Base-by-base conservation (phyloP, 2,888 invertebrate species). In the Orchestes rusci region DNA sequence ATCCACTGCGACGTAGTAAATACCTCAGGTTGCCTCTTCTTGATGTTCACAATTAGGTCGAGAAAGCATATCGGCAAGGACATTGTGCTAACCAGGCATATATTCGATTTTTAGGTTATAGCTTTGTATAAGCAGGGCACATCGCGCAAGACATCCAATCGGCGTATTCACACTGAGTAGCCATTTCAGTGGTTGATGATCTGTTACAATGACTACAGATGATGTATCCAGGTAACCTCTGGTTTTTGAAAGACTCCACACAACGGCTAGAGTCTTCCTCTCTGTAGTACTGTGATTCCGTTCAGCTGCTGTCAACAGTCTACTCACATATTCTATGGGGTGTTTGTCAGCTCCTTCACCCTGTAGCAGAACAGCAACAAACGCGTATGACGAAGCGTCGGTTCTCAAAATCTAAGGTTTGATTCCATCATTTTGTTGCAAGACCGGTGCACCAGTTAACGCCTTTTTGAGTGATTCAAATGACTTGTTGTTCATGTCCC, bases 131-230 rank as follows among this genome's bases (percentile, higher is more conserved):
- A 55, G 8, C 7, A 34, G 13, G 5, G 34, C 34, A 15, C 34
- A 34, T 5, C 34, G 7, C 4, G 34, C 34, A 0, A 73, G 48
- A 19, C 70, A 46, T n/a, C 68, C 68, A n/a, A 12, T 51, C 4
- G 52, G 53, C 2, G 52, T 41, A 12, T 42, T 67, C 3, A 69
- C 23, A 1, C 56, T 53, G 48, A 67, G 50, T 5, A 73, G 48
- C 67, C 69, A 73, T 59, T 66, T 65, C 19, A 74, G 54, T 0
- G 70, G 66, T 43, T 68, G 63, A 43, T 72, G 72, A 44, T 73
- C 72, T 0, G 68, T 70, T 3, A 61, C 48, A 0, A 71, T 54
- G 1, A 50, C 49, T 15, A 70, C 65, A 1, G 52, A 37, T 3
- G 56, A 23, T 1, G 64, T 62, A 35, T 67, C 66, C 0, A 72